phyloP scores from a whole-genome alignment of 2,797 vertebrate species.

The Gymnothorax reevesii region DNA sequence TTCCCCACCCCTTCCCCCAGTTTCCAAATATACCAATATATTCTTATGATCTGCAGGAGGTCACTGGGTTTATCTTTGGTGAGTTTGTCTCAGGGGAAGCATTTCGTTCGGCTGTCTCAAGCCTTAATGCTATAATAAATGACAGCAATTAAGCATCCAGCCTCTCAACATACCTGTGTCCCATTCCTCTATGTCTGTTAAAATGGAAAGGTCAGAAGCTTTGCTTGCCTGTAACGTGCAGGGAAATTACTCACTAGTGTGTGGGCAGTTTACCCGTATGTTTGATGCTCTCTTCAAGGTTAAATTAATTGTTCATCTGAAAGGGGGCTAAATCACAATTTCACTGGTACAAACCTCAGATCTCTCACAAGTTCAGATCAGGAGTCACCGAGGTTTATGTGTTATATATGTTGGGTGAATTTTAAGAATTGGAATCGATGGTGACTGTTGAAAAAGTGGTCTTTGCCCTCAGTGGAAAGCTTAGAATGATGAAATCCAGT shows the following conservation, averaged over 20 bases:
- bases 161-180: background rate
- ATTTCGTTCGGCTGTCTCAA: background rate
- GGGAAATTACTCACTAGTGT: background rate
- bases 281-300: too few species aligned
- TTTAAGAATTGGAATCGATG: too few species aligned
- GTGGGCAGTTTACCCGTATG: too few species aligned
- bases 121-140: background rate
- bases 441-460: too few species aligned
- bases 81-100: background rate
- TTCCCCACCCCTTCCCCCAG: background rate
- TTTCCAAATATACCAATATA: background rate
- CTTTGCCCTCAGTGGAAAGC: too few species aligned
- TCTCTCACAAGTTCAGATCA: too few species aligned
- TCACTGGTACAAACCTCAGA: too few species aligned
- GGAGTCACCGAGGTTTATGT: too few species aligned
- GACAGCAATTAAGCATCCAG: background rate
- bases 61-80: conserved; percentile 4
- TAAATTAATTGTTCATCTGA: too few species aligned
- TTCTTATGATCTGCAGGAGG: background rate
- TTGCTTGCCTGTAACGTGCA: background rate
- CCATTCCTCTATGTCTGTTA: background rate
- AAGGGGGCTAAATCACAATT: too few species aligned
- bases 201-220: background rate
- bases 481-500: too few species aligned
- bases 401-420: too few species aligned